These are phyloP conservation scores for Phenganax subtilis DNA, from an alignment of 92 coral and sea anemone species.

Conservation along the genomic window DNA sequence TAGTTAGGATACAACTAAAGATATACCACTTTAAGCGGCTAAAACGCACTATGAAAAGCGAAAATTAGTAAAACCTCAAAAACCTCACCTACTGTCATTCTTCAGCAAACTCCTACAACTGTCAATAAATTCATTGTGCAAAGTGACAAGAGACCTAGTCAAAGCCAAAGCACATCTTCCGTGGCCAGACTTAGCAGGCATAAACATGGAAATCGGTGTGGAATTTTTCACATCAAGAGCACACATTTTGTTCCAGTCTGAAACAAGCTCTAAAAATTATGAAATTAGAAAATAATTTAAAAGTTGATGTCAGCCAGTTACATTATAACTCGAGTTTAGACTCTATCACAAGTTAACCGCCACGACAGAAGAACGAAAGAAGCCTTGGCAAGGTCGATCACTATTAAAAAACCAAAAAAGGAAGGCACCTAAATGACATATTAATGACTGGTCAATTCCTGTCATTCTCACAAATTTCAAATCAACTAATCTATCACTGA, in stretches of 20 bases:
- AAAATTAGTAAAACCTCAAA: neutral
- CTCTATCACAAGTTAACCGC: too few species aligned
- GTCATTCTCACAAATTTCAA: too few species aligned
- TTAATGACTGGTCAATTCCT: too few species aligned
- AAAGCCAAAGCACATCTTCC: constrained; percentile 66
- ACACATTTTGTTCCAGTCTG: constrained; percentile 56
- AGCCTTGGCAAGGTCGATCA: too few species aligned
- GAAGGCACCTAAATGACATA: too few species aligned
- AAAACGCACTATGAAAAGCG: neutral
- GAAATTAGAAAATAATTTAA: neutral
- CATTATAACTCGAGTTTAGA: too few species aligned
- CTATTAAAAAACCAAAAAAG: too few species aligned
- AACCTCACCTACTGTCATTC: constrained; percentile 33
- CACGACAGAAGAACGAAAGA: too few species aligned
- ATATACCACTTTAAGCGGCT: neutral
- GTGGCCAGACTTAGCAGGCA: constrained; percentile 59
- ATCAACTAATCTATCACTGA: too few species aligned
- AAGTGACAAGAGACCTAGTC: constrained; percentile 49
- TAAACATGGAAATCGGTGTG: constrained; percentile 67
- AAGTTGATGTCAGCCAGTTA: too few species aligned
- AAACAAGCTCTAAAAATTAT: constrained; percentile 53
- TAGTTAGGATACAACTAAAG: neutral
- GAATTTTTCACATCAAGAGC: constrained; percentile 43
- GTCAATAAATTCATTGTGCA: constrained; percentile 65
- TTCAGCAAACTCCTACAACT: constrained; percentile 40